Percentiles rank a stretch among this genome's conserved stretches.
These are phyloP conservation scores for Liasis olivaceus DNA, from an alignment of 2,797 vertebrate species.

Conservation along the genomic window DNA sequence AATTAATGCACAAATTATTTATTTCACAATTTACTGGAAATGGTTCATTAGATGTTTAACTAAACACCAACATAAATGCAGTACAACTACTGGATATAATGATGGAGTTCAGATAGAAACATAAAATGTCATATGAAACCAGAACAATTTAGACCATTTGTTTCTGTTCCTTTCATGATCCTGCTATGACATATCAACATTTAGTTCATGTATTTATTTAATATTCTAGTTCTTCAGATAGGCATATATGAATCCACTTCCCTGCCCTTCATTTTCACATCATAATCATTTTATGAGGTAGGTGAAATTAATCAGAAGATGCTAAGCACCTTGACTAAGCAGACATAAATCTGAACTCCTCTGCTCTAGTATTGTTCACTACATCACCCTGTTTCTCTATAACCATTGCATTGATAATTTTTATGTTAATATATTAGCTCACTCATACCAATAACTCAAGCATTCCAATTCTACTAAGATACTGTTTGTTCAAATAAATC, in stretches of 20 bases:
- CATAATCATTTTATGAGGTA: background rate
- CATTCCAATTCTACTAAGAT: no score
- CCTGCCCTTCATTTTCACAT: background rate
- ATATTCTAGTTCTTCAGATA: background rate
- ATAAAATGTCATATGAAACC: background rate
- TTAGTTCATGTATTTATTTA: background rate
- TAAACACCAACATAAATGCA: background rate
- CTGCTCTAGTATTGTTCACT: no score
- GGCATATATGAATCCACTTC: background rate
- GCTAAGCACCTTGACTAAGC: background rate
- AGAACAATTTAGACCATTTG: constrained; percentile 13
- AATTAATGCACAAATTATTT: constrained; percentile 41
- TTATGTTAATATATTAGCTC: no score
- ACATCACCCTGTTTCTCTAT: no score
- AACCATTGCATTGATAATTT: no score
- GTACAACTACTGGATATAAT: constrained; percentile 7
- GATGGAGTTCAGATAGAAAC: background rate
- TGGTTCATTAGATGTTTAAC: background rate
- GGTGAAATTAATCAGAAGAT: background rate
- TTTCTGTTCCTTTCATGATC: background rate
- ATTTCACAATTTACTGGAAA: constrained; percentile 30
- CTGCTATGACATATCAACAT: background rate
- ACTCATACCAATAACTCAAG: no score
- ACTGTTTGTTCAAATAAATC: no score
- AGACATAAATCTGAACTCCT: background rate